These are phyloP conservation scores for Aporophyla lueneburgensis DNA, from an alignment of 2,888 invertebrate species.

Conservation along the genomic window DNA sequence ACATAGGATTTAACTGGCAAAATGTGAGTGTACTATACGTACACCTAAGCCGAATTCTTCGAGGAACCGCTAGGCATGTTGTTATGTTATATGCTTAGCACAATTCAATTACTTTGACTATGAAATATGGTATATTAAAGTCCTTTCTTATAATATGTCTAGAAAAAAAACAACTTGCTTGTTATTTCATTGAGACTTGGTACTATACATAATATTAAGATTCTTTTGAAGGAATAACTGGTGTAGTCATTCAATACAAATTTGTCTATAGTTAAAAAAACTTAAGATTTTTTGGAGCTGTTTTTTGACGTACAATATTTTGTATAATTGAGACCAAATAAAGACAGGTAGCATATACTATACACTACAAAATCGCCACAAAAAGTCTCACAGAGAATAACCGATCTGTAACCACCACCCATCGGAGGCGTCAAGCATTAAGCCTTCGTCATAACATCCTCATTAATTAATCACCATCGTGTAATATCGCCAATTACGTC, in stretches of 20 bases:
- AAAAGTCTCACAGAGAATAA: slow-evolving; percentile 36
- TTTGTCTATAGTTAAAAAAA: neutral
- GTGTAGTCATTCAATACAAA: neutral
- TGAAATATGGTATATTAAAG: too few relatives aligned
- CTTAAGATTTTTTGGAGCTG: neutral
- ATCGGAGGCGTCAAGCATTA: slow-evolving; percentile 56
- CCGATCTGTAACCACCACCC: slow-evolving; percentile 36
- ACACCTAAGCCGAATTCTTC: too few relatives aligned
- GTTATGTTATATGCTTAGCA: too few relatives aligned
- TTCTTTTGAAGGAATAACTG: too few relatives aligned
- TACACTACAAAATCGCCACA: neutral
- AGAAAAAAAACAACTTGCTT: neutral
- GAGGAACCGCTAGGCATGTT: too few relatives aligned
- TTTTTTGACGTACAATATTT: neutral
- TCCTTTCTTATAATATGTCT: too few relatives aligned
- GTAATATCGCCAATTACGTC: slow-evolving; percentile 63
- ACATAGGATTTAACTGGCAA: too few relatives aligned
- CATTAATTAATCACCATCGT: slow-evolving; percentile 60
- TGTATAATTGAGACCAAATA: too few relatives aligned
- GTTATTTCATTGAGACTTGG: neutral
- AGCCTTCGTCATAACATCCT: slow-evolving; percentile 39
- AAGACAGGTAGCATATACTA: neutral
- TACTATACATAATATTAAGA: neutral
- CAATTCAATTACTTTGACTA: too few relatives aligned
- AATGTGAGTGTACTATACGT: too few relatives aligned